phyloP scores from a whole-genome alignment of 1,140 invertebrate species.

The Dinoponera quadriceps region DNA sequence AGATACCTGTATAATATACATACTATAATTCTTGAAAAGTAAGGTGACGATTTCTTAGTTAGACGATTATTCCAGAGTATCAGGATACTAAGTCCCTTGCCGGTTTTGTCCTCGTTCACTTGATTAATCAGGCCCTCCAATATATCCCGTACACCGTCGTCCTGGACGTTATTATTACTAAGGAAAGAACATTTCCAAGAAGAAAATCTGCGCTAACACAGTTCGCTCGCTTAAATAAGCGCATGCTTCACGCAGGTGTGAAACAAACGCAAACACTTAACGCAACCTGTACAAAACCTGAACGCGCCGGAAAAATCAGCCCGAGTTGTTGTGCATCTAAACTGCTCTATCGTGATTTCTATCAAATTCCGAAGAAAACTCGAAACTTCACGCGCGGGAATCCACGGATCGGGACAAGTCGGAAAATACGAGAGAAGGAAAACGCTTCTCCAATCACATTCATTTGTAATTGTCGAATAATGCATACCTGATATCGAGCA shows the following conservation, averaged over 20 bases:
- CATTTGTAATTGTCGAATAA: constrained; percentile 27
- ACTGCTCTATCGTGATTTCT: not conserved
- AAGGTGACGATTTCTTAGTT: constrained; percentile 89
- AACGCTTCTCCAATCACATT: not conserved
- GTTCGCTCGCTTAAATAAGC: constrained; percentile 2
- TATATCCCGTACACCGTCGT: constrained; percentile 90
- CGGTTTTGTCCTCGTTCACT: constrained; percentile 80
- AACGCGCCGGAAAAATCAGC: constrained; percentile 14
- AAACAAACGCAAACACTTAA: constrained; percentile 17
- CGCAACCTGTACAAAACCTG: constrained; percentile 10
- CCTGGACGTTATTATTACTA: constrained; percentile 91
- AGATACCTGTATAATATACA: constrained; percentile 75
- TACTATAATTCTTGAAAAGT: constrained; percentile 89
- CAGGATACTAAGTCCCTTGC: constrained; percentile 90
- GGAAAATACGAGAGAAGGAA: constrained; percentile 11
- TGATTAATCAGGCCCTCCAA: constrained; percentile 91
- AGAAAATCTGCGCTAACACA: constrained; percentile 33
- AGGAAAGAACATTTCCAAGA: constrained; percentile 70
- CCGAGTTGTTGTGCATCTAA: constrained; percentile 10
- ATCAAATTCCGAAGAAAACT: not conserved
- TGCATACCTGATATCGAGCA: constrained; percentile 90
- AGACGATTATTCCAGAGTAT: constrained; percentile 95
- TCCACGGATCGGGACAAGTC: not conserved
- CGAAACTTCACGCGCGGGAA: not conserved
- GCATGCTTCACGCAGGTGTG: not conserved